phyloP scores from a whole-genome alignment of 2,113 vertebrate genomes.

The Geothlypis trichas region DNA sequence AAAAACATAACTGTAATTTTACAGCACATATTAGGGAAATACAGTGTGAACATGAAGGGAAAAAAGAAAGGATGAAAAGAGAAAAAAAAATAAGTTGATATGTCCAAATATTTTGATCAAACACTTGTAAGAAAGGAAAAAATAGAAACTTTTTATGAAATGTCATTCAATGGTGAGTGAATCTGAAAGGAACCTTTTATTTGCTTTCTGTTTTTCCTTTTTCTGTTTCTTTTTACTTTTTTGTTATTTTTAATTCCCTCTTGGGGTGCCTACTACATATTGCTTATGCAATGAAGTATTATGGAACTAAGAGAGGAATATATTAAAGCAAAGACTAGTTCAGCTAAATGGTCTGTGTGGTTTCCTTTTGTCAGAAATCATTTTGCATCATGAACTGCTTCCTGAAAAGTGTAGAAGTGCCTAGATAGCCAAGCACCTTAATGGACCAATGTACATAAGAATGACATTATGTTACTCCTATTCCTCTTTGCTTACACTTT shows the following conservation, averaged over 20 bases:
- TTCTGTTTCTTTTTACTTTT: not conserved
- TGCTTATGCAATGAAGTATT: not conserved
- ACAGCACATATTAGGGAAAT: not conserved
- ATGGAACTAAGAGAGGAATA: not conserved
- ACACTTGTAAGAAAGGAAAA: not conserved
- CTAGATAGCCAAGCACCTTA: not conserved
- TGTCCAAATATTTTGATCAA: not conserved
- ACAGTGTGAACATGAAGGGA: not conserved
- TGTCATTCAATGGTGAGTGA: not conserved
- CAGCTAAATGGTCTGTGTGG: not conserved
- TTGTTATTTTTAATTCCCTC: not conserved
- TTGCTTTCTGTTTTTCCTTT: not conserved
- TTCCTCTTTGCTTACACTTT: not conserved
- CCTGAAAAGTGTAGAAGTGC: not conserved
- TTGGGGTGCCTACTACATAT: not conserved
- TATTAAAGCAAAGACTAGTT: not conserved
- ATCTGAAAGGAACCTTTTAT: not conserved
- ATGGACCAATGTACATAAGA: not conserved
- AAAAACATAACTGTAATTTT: not conserved
- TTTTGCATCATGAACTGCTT: not conserved
- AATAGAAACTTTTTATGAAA: not conserved
- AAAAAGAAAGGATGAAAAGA: not conserved
- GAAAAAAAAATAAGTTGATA: not conserved
- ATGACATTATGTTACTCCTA: not conserved
- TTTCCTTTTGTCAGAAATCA: not conserved